phyloP scores from a whole-genome alignment of 2,797 vertebrate species.

The Trematomus bernacchii region DNA sequence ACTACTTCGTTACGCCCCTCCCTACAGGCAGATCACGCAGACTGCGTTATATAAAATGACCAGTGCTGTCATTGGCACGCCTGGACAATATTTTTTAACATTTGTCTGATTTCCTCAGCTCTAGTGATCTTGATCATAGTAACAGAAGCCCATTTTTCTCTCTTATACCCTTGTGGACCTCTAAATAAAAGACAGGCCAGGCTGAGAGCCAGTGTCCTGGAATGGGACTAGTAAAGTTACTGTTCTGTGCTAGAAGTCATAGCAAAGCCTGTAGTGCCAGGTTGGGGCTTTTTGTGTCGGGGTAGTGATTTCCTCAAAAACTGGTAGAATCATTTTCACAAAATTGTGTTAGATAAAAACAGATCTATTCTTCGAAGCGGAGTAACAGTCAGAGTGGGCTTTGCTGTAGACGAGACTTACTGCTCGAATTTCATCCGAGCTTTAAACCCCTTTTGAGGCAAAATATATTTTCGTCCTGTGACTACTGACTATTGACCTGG shows the following conservation, averaged over 20 bases:
- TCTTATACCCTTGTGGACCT: slow-evolving; percentile 29
- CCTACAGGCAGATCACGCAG: too few species aligned
- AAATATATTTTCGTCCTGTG: slow-evolving; percentile 42
- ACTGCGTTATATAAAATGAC: slow-evolving; percentile 42
- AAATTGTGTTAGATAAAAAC: slow-evolving; percentile 49
- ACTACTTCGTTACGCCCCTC: too few species aligned
- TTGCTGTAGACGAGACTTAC: slow-evolving; percentile 8
- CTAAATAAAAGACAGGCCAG: slow-evolving; percentile 21
- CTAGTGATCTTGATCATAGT: slow-evolving; percentile 59
- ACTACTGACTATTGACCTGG: slow-evolving; percentile 55
- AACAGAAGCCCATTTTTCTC: slow-evolving; percentile 54
- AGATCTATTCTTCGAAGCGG: slow-evolving; percentile 33
- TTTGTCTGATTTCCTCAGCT: slow-evolving; percentile 65
- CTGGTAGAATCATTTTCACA: slow-evolving; percentile 53
- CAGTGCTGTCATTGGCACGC: slow-evolving; percentile 29
- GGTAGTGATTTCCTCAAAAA: slow-evolving; percentile 51
- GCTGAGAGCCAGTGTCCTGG: slow-evolving; percentile 34
- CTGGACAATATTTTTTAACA: slow-evolving; percentile 47
- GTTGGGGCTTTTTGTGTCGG: slow-evolving; percentile 27
- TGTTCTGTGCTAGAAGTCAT: slow-evolving; percentile 42
- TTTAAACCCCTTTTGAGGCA: slow-evolving; percentile 31
- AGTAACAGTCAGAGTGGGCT: slow-evolving; percentile 21
- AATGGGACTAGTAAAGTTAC: slow-evolving; percentile 49
- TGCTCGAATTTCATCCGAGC: slow-evolving; percentile 41
- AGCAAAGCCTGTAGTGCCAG: slow-evolving; percentile 47